Base-by-base conservation (phyloP, 2,888 invertebrate species). In the Thumatha senex region DNA sequence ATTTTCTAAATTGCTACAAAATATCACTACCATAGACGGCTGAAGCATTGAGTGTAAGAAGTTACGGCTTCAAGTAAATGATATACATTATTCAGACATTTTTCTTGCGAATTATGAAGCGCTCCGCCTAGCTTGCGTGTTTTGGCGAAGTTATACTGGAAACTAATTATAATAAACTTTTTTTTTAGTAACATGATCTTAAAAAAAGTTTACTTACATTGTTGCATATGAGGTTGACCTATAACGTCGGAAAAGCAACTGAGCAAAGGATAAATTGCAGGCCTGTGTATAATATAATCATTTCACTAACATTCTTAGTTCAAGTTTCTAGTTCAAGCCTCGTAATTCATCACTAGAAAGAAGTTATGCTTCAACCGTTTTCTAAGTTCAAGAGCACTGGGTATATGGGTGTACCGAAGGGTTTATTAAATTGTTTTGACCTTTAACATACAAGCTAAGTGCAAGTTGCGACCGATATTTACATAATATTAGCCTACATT, bases 51-150 rank as follows among this genome's bases (percentile, higher is more conserved):
- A 63, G 31, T 74, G 72, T 76, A 73, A 72, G 67, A 74, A 76
- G 69, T 76, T 70, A 74, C 70, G 70, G 63, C 61, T 71, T 63
- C 72, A 72, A 75, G 63, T 76, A 74, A 70, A 78, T 70, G 74
- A 70, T 71, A 80, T 82, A 76, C 80, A 84, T 84, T 78, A 87
- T 87, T 84, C 85, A 86, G 75, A 73, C 61, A 77, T 75, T 78
- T 78, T 82, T 86, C 83, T 86, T 83, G 78, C 78, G 76, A 82
- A 76, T 76, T 82, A 80, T 69, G 75, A 78, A 79, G 80, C 78
- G 77, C 76, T 82, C 70, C 78, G 72, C 56, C 64, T 72, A 70
- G 72, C 68, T 85, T 75, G 86, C 86, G 85, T 86, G 86, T 80
- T 85, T 84, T 77, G 74, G 80, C 67, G 63, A 67, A 75, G 70